Percentiles rank a stretch among this genome's conserved stretches.
Evolutionary conservation across 1,140 invertebrate species (phyloP).

Genomic region (Tetramorium parvispinum): DNA sequence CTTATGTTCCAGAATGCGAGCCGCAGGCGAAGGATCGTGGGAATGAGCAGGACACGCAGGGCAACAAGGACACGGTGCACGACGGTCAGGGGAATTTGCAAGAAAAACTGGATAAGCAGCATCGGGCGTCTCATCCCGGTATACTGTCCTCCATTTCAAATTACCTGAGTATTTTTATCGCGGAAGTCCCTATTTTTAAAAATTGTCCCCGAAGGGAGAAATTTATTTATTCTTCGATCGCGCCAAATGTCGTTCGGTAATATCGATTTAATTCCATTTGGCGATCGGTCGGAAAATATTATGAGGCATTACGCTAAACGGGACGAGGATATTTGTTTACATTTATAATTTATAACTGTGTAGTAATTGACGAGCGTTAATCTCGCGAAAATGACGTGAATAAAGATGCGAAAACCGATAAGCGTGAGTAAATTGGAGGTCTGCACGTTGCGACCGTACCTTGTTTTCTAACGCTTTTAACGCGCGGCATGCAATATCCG

Average conservation of each 20-base stretch:
- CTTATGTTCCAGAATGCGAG: slow-evolving; percentile 70
- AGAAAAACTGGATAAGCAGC: slow-evolving; percentile 45
- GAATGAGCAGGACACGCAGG: slow-evolving; percentile 40
- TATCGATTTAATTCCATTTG: background rate
- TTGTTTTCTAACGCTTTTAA: background rate
- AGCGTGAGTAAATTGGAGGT: background rate
- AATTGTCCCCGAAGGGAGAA: background rate
- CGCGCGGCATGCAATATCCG: background rate
- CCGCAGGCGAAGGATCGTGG: slow-evolving; percentile 38
- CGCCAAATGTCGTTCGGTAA: background rate
- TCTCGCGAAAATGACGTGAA: background rate
- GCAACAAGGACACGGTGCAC: slow-evolving; percentile 20
- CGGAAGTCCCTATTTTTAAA: background rate
- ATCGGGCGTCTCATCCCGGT: slow-evolving; percentile 27
- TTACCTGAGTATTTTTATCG: background rate
- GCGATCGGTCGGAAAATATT: background rate
- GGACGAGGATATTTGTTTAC: background rate
- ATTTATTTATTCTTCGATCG: background rate
- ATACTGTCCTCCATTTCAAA: background rate
- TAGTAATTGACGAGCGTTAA: background rate
- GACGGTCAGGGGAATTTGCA: slow-evolving; percentile 37
- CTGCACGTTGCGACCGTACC: background rate
- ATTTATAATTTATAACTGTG: background rate
- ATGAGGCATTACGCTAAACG: background rate
- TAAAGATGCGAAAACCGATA: background rate